phyloP scores from a whole-genome alignment of 2,797 vertebrate genomes.

The Acipenser oxyrinchus region DNA sequence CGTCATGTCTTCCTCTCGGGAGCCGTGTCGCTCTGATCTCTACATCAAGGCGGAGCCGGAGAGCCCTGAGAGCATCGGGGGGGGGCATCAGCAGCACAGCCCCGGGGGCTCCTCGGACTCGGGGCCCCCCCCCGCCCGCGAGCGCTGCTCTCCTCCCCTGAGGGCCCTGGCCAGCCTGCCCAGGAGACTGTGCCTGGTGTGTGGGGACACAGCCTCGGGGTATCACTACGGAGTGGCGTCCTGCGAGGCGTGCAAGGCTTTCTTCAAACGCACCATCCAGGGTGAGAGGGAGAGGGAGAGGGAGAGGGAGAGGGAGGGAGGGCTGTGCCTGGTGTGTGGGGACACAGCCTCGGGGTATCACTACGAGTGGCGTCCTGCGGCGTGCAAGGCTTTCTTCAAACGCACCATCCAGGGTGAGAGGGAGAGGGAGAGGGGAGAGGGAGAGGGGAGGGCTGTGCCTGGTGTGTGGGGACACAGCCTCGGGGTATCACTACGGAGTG shows the following conservation, averaged over 20 bases:
- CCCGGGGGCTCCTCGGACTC: slow-evolving; percentile 81
- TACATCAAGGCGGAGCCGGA: slow-evolving; percentile 89
- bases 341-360: too few relatives aligned
- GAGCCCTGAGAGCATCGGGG: slow-evolving; percentile 72
- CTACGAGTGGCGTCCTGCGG: too few relatives aligned
- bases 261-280: slow-evolving; percentile 92
- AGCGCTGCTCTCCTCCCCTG: slow-evolving; percentile 63
- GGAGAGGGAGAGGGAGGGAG: too few relatives aligned
- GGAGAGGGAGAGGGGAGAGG: too few relatives aligned
- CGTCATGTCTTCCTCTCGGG: slow-evolving; percentile 78
- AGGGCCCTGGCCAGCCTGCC: slow-evolving; percentile 69
- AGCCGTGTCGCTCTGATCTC: slow-evolving; percentile 70
- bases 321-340: too few relatives aligned
- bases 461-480: too few relatives aligned
- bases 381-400: too few relatives aligned
- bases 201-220: slow-evolving; percentile 82
- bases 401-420: too few relatives aligned
- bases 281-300: slow-evolving; percentile 56
- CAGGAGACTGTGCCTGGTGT: slow-evolving; percentile 82
- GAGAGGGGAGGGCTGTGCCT: too few relatives aligned
- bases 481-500: too few relatives aligned
- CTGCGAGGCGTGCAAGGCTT: slow-evolving; percentile 90
- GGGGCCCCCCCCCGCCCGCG: slow-evolving; percentile 13
- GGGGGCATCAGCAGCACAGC: slow-evolving; percentile 63
- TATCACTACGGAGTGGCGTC: slow-evolving; percentile 88